Conservation (phyloP, 2,797 vertebrate genomes). For the Stomatorhinus walkeri region DNA sequence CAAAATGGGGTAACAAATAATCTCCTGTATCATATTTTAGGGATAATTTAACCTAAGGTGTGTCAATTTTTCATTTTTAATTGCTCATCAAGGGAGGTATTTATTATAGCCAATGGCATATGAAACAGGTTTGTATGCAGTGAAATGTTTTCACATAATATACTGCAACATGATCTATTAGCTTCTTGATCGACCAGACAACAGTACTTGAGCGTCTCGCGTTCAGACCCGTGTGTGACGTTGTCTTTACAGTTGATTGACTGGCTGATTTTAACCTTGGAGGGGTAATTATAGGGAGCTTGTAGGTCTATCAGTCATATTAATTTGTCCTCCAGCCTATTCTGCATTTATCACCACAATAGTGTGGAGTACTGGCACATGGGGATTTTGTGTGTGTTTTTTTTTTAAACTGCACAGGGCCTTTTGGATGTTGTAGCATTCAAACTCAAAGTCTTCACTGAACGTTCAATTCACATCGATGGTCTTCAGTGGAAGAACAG, state of each 20-base stretch:
- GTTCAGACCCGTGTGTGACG: background rate
- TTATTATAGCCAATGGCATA: background rate
- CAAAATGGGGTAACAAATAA: conserved; percentile 6
- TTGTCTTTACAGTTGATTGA: background rate
- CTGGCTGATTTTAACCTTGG: background rate
- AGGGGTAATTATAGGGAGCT: background rate
- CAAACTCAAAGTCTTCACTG: background rate
- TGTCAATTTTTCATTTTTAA: background rate
- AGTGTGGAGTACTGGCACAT: background rate
- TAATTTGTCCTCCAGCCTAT: background rate
- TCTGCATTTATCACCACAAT: background rate
- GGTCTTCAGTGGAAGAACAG: background rate
- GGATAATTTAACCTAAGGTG: background rate
- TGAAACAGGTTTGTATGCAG: background rate
- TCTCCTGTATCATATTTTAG: background rate
- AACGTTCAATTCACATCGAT: background rate
- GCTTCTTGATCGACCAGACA: background rate
- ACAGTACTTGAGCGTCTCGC: background rate
- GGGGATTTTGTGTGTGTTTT: background rate
- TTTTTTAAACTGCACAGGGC: conserved; percentile 8
- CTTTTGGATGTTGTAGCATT: background rate
- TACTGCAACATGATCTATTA: background rate
- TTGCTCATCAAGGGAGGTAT: conserved; percentile 1
- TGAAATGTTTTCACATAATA: background rate
- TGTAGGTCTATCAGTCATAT: background rate